These are phyloP conservation scores for Cyphomyrus discorhynchus DNA, from an alignment of 2,113 vertebrate species.

Conservation along the genomic window DNA sequence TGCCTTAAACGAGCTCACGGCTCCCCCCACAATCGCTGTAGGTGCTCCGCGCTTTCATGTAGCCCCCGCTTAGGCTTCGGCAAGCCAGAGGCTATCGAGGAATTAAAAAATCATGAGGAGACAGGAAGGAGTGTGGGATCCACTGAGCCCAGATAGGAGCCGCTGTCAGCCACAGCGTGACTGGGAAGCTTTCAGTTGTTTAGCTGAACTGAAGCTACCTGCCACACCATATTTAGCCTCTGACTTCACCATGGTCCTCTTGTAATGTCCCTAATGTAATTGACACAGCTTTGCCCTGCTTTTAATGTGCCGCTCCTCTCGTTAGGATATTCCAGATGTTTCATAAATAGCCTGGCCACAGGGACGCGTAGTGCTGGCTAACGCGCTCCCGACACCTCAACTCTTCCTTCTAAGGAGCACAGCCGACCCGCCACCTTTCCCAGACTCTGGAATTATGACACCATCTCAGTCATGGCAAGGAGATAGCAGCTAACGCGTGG, in stretches of 20 bases:
- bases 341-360: not conserved
- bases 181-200: not conserved
- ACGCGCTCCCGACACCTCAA: slow-evolving; percentile 19
- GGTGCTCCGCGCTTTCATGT: slow-evolving; percentile 54
- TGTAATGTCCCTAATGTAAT: not conserved
- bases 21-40: slow-evolving; percentile 64
- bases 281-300: not conserved
- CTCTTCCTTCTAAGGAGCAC: slow-evolving; percentile 41
- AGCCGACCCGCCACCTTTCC: slow-evolving; percentile 29
- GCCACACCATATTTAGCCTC: not conserved
- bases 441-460: slow-evolving; percentile 43
- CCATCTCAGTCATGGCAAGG: slow-evolving; percentile 41
- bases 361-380: not conserved
- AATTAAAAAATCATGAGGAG: slow-evolving; percentile 32
- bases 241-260: not conserved
- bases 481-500: not conserved
- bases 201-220: not conserved
- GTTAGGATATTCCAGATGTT: slow-evolving; percentile 7
- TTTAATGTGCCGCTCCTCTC: not conserved
- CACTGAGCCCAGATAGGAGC: not conserved
- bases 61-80: slow-evolving; percentile 21
- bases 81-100: slow-evolving; percentile 28
- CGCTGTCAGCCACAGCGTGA: not conserved
- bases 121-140: not conserved
- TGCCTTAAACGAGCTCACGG: slow-evolving; percentile 73